phyloP scores from a whole-genome alignment of 2,113 vertebrate species.

The Oostethus manadensis region DNA sequence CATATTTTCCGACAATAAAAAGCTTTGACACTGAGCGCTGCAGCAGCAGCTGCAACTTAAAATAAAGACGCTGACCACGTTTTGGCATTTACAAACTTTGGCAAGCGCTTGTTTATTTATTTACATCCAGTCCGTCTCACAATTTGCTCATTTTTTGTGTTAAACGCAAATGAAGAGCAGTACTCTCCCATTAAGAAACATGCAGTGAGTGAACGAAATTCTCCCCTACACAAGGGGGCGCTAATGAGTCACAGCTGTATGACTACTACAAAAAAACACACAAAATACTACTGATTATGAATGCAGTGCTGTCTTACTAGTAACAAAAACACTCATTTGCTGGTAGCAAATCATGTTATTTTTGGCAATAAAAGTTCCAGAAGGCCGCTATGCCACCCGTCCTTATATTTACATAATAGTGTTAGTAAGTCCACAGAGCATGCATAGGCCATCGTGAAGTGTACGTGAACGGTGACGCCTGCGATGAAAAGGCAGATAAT shows the following conservation, averaged over 20 bases:
- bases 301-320: background rate
- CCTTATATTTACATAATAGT: slow-evolving; percentile 47
- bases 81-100: slow-evolving; percentile 77
- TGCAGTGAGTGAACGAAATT: slow-evolving; percentile 45
- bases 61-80: slow-evolving; percentile 38
- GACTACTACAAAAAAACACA: slow-evolving; percentile 19
- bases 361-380: slow-evolving; percentile 1
- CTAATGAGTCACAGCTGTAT: slow-evolving; percentile 34
- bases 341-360: slow-evolving; percentile 6
- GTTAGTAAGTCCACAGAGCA: slow-evolving; percentile 69
- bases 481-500: slow-evolving; percentile 3
- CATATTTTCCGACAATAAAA: background rate
- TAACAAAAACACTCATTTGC: slow-evolving; percentile 5
- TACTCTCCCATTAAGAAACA: slow-evolving; percentile 53
- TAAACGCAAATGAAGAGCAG: slow-evolving; percentile 48
- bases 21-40: background rate
- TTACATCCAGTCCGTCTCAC: slow-evolving; percentile 74
- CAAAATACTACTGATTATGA: background rate
- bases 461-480: slow-evolving; percentile 30
- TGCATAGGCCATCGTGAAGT: slow-evolving; percentile 70
- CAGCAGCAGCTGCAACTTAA: background rate
- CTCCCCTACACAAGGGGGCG: slow-evolving; percentile 54
- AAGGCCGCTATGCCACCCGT: background rate
- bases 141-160: slow-evolving; percentile 40
- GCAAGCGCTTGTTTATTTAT: slow-evolving; percentile 80